Base-by-base conservation (phyloP, 1,140 invertebrate species). In the Pseudomyrmex cubaensis region DNA sequence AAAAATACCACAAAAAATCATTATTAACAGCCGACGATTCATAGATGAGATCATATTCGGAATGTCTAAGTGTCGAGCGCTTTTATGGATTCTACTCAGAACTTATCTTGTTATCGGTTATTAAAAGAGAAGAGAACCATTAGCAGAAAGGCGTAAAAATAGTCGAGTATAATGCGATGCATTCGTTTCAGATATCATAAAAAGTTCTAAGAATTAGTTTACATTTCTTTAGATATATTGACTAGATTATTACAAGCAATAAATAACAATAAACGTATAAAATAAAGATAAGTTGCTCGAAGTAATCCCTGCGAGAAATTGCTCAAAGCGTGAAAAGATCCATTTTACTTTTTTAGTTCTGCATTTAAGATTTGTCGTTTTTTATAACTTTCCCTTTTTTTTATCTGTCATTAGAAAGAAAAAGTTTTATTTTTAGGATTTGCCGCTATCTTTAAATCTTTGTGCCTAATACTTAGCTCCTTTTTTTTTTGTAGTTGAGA, bases 21-120 rank as follows among this genome's bases (percentile, higher is more conserved):
- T 80, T 90, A 90, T 89, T 89, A 90, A 90, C 90, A 85, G 63
- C 77, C 84, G 78, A 22, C 73, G 76, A 90, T 82, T 83, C 61
- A 64, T 83, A 90, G 87, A 48, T 63, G 57, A 63, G 17, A 56
- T 77, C 22, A 59, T 25, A 35, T 82, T 64, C 17, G 57, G 13
- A 13, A 15, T 50, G 35, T 35, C 10, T 46, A 22, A 20, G 5
- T 15, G 64, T 76, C 12, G 35, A 67, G 44, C 12, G 22, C 57
- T 44, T 4, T n/a, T 15, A 0, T 48, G 75, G 22, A 87, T 88
- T 88, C 72, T 82, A 90, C 82, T 87, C 83, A 87, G 78, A 69
- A 88, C 69, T 88, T 90, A 89, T 89, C 67, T 84, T 80, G 74
- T 74, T 52, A 56, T 20, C 73, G 69, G 48, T 76, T 25, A 57